These are phyloP conservation scores for Bergia sp. DNA, from an alignment of 92 coral and sea anemone species.

Conservation along the genomic window DNA sequence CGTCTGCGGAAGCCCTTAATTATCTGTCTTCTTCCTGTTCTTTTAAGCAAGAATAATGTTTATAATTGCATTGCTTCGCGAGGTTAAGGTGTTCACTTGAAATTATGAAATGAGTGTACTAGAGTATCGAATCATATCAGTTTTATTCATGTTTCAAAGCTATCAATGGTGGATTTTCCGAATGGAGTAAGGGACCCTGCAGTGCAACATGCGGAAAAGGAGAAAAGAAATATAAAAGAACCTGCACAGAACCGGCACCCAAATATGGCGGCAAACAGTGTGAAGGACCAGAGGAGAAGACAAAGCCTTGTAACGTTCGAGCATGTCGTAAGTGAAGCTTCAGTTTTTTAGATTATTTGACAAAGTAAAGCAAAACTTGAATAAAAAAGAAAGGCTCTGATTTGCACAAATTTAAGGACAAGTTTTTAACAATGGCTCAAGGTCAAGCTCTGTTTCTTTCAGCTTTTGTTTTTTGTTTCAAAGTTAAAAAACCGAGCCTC, in stretches of 20 bases:
- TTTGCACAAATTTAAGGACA: no score
- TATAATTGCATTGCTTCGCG: background rate
- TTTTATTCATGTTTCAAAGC: background rate
- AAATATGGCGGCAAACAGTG: constrained; percentile 30
- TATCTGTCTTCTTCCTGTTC: no score
- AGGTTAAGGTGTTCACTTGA: background rate
- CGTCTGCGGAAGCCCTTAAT: no score
- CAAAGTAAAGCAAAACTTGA: background rate
- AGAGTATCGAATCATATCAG: background rate
- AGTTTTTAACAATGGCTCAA: no score
- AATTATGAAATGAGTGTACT: background rate
- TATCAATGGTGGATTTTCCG: constrained; percentile 21
- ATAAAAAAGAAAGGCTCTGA: background rate
- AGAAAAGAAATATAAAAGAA: constrained; percentile 5
- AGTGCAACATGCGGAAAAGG: constrained; percentile 37
- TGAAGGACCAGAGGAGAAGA: background rate
- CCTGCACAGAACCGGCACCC: constrained; percentile 35
- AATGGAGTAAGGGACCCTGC: constrained; percentile 16
- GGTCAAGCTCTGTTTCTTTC: no score
- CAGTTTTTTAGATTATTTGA: background rate
- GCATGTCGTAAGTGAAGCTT: constrained; percentile 6
- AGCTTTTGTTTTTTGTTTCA: no score
- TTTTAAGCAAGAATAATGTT: no score
- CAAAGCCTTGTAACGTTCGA: background rate
- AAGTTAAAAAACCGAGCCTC: no score